Percentiles rank a stretch among this genome's conserved stretches.
Conservation (phyloP, 1,140 invertebrate genomes). For the Drosophila arizonae region DNA sequence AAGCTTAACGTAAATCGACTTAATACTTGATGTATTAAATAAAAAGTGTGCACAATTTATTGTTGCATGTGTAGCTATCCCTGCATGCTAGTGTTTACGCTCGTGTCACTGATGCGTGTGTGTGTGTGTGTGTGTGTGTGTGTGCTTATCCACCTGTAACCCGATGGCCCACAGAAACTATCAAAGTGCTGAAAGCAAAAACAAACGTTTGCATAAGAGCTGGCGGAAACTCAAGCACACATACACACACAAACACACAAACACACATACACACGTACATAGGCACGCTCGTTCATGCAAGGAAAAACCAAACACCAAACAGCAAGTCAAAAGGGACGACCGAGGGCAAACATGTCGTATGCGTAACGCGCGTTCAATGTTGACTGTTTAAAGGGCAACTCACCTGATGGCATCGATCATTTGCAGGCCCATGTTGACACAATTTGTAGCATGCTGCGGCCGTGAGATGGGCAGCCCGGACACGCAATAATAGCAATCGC, state of each 20-base stretch:
- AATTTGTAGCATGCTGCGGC: constrained; percentile 97
- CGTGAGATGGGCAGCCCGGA: constrained; percentile 95
- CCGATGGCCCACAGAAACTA: constrained; percentile 33
- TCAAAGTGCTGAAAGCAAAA: constrained; percentile 52
- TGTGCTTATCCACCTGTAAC: constrained; percentile 16
- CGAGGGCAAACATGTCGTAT: constrained; percentile 65
- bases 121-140: constrained; percentile 6
- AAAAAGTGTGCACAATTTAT: constrained; percentile 26
- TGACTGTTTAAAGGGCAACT: constrained; percentile 63
- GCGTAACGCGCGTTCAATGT: constrained; percentile 49
- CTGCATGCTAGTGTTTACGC: constrained; percentile 21
- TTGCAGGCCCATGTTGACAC: constrained; percentile 97
- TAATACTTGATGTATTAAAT: background rate
- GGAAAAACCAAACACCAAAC: constrained; percentile 48
- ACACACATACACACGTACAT: background rate
- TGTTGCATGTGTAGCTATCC: constrained; percentile 8
- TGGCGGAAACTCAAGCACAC: constrained; percentile 19
- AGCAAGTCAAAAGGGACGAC: constrained; percentile 52
- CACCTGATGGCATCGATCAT: constrained; percentile 98
- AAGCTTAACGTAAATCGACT: constrained; percentile 13
- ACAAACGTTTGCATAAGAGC: constrained; percentile 41
- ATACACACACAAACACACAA: background rate
- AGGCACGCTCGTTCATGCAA: constrained; percentile 10
- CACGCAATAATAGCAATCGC: constrained; percentile 98
- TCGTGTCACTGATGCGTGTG: constrained; percentile 11